Conservation (phyloP, 2,888 invertebrate genomes). For the Nycteola revayana region DNA sequence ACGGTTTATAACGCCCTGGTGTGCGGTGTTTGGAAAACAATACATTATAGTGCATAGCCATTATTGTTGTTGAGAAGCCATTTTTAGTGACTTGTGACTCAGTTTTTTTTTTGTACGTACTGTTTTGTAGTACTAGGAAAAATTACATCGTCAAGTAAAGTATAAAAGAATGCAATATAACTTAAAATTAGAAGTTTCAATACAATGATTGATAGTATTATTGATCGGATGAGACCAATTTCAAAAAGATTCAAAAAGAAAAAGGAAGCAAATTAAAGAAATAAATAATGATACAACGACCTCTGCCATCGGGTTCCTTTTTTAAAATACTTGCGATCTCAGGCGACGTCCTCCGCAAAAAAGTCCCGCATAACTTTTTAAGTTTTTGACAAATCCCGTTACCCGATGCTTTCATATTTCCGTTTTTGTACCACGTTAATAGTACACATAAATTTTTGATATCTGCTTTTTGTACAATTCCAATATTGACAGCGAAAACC, state of each 20-base stretch:
- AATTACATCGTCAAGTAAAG: no score
- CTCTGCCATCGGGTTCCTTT: no score
- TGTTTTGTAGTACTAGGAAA: no score
- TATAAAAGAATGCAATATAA: no score
- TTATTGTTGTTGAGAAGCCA: constrained; percentile 4
- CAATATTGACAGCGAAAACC: constrained; percentile 20
- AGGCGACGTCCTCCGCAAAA: constrained; percentile 12
- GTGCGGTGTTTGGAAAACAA: constrained; percentile 40
- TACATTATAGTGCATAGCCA: constrained; percentile 19
- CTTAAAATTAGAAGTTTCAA: no score
- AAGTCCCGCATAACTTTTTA: constrained; percentile 23
- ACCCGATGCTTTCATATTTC: constrained; percentile 45
- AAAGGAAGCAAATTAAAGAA: no score
- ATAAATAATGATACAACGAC: no score
- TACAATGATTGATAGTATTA: no score
- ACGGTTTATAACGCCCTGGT: constrained; percentile 69
- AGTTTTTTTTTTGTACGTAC: no score
- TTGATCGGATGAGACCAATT: no score
- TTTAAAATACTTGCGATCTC: no score
- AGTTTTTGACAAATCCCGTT: constrained; percentile 63
- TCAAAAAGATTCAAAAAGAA: no score
- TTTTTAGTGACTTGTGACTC: constrained; percentile 3
- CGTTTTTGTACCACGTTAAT: constrained; percentile 71
- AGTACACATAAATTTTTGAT: constrained; percentile 75
- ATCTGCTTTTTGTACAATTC: constrained; percentile 46